Evolutionary conservation across 2,888 invertebrate genomes (phyloP), one percentile per base, ranked within the genome.

Genomic region (Brassicogethes aeneus): DNA sequence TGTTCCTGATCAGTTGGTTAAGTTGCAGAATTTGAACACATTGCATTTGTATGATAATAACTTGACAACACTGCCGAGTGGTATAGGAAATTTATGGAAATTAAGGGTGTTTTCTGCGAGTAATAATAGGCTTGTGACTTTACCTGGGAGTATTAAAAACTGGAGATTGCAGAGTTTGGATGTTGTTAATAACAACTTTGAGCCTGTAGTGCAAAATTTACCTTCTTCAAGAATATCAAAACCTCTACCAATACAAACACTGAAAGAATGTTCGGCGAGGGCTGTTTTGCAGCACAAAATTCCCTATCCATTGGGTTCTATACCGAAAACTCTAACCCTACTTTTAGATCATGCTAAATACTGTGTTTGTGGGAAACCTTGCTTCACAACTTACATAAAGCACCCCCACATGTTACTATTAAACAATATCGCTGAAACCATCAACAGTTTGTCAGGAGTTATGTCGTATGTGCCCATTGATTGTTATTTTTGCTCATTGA

Each of bases 41-140:
- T 65, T 88, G 2, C 79, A 80, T 56, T 45, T 85, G 3, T 76
- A 76, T 53, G 65, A 77, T 39, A 88, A 88, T 63, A 53, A 61
- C 23, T 59, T 88, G 2, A 61, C 52, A 23, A 58, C 57, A 16
- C 58, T 88, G 40, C 86, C 87, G 1, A 73, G 76, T 36, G 77
- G 79, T 12, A 65, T 88, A 36, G 81, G 85, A 3, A 75, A 75
- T 16, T 69, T 83, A 34, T 65, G 49, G 40, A 66, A 62, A 41
- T 62, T 80, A 38, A 73, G 72, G 55, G 72, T 71, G 51, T 65
- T 82, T 10, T 72, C 73, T 41, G 60, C 77, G 31, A 71, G 77
- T 1, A 65, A 70, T 35, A 83, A 82, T 59, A 51, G 60, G 10
- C 58, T 83, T 33, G 47, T 58, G 30, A 62, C 62, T 34, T 59